These are phyloP conservation scores for Aporrectodea caliginosa DNA, from an alignment of 1,140 invertebrate species.

Conservation along the genomic window DNA sequence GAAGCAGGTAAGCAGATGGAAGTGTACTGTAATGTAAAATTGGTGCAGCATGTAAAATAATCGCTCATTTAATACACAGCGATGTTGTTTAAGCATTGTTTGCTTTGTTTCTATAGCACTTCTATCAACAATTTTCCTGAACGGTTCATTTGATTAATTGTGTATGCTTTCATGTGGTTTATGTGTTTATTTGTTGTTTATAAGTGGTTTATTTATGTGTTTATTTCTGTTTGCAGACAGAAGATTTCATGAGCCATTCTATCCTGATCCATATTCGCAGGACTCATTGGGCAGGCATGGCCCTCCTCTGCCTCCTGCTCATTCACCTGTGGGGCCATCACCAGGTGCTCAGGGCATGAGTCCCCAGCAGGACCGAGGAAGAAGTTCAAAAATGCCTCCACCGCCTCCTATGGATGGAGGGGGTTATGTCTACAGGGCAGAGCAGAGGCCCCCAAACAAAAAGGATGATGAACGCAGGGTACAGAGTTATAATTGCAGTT, in stretches of 20 bases:
- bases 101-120: no score
- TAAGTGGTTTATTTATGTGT: background rate
- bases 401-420: background rate
- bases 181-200: background rate
- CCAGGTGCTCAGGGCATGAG: background rate
- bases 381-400: background rate
- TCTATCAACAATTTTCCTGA: no score
- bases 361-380: no score
- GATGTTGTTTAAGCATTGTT: no score
- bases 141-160: no score
- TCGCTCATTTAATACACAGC: no score
- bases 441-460: no score
- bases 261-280: background rate
- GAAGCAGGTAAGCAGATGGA: background rate
- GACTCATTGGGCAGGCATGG: background rate
- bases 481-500: no score
- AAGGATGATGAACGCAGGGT: no score
- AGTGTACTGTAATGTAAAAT: background rate
- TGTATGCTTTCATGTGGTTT: no score
- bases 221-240: background rate
- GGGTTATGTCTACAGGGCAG: background rate
- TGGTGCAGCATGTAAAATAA: no score
- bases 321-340: background rate
- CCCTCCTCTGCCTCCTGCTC: background rate
- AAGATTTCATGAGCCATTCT: background rate